Base-by-base conservation (phyloP, 2,888 invertebrate genomes). In the Stenotaenia linearis region DNA sequence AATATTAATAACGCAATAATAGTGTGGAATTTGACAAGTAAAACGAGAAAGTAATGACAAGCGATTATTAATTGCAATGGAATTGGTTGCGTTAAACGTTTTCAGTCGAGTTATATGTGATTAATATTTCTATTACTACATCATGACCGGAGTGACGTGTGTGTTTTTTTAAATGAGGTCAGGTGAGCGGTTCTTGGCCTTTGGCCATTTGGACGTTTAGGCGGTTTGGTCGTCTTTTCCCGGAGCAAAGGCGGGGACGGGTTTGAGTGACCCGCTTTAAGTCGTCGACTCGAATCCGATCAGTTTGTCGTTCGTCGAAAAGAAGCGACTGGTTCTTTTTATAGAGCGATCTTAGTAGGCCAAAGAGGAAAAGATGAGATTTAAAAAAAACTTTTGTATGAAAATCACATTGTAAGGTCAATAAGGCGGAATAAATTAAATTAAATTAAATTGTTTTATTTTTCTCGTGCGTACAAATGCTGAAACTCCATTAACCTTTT, bases 131-230 rank as follows among this genome's bases (percentile, higher is more conserved):
- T 69, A 69, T 69, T 69, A 69, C 69, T 69, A 15, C 69, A 69
- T 69, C 69, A 28, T 69, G 69, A 69, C 69, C 28, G 69, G 69
- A 10, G 69, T 69, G 69, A 69, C 69, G 69, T 28, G 69, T 69
- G 69, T 69, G 69, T 69, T 3, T 50, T 40, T 69, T 69, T 69
- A 69, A 69, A 69, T 69, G 69, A 69, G 69, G 69, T 69, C 69
- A 69, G 69, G 69, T 69, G 69, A 69, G 69, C 69, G 69, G 69
- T 69, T 69, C 69, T 69, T 69, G 69, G 69, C 69, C 69, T 69
- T 69, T 69, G 69, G 69, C 69, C 69, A 69, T 69, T 69, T 69
- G 69, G 69, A 25, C 69, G 69, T 69, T 28, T 18, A 7, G 45
- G 45, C 45, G 45, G 4, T n/a, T 25, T 69, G 69, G 69, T 69